Conservation (phyloP, 2,113 vertebrate species). For the Chinchilla lanigera region DNA sequence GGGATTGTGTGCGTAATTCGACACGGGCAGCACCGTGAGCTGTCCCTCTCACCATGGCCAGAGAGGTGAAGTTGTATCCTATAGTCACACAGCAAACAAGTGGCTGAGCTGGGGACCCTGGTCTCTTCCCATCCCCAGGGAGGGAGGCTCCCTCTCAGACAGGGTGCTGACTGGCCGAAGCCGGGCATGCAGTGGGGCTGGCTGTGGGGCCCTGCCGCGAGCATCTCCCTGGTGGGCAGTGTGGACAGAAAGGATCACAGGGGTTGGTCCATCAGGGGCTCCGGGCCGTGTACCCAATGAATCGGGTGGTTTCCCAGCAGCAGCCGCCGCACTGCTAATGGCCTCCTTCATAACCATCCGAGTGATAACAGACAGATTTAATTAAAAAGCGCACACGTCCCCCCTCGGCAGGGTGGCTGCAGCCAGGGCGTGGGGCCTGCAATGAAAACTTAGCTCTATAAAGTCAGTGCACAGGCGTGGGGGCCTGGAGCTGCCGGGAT, state of each 20-base stretch:
- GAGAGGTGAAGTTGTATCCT: not conserved
- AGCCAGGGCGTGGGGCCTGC: conserved; percentile 42
- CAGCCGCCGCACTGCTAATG: not conserved
- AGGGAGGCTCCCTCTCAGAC: not conserved
- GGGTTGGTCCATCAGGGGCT: not conserved
- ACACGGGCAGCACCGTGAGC: not conserved
- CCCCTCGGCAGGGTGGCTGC: not conserved
- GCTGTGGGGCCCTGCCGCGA: not conserved
- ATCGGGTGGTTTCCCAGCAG: conserved; percentile 35
- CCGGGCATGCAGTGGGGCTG: not conserved
- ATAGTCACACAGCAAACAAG: not conserved
- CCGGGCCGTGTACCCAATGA: not conserved
- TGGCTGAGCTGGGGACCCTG: not conserved
- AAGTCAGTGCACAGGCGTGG: not conserved
- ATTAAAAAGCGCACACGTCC: conserved; percentile 69
- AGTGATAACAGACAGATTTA: conserved; percentile 78
- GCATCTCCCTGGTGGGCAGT: not conserved
- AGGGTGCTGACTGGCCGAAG: not conserved
- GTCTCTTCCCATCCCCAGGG: not conserved
- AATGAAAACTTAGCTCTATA: conserved; percentile 64
- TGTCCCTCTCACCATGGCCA: not conserved
- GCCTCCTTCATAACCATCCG: conserved; percentile 43
- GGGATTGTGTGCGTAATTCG: fast-evolving
- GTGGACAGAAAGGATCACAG: not conserved
- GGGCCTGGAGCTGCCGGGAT: conserved; percentile 11